Conservation (phyloP, 2,797 vertebrate genomes). For the Galagoides demidoff region DNA sequence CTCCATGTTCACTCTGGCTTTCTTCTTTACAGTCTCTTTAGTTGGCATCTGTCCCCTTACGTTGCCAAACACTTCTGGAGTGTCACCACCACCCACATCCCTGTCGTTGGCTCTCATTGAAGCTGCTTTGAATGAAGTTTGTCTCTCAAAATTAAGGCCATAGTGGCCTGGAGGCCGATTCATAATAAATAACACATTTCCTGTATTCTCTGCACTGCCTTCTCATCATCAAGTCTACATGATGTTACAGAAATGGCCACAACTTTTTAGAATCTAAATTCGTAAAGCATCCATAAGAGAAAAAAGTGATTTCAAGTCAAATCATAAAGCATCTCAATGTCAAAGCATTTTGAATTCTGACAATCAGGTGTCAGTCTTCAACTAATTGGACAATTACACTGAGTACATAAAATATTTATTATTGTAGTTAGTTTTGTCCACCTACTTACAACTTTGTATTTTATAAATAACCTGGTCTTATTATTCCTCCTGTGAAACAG, state of each 20-base stretch:
- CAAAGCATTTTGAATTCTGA: not conserved
- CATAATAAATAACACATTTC: not conserved
- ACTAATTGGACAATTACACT: not conserved
- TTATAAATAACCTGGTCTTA: not conserved
- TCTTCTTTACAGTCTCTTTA: not conserved
- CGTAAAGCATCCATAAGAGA: not conserved
- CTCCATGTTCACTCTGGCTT: not conserved
- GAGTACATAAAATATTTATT: constrained; percentile 2
- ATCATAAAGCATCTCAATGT: not conserved
- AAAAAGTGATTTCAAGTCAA: not conserved
- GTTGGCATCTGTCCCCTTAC: not conserved
- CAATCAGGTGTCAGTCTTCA: not conserved
- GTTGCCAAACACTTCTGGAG: not conserved
- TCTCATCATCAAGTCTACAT: not conserved
- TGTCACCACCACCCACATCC: not conserved
- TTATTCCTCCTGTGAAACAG: not conserved
- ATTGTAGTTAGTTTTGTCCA: not conserved
- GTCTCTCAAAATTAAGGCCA: not conserved
- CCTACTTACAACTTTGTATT: not conserved
- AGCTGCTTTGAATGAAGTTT: not conserved
- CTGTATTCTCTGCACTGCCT: not conserved
- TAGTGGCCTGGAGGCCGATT: not conserved
- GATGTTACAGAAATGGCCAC: not conserved
- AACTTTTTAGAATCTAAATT: not conserved
- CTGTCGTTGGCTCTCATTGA: not conserved